These are phyloP conservation scores for Fragum sueziense DNA, from an alignment of 2,888 invertebrate species.

Conservation along the genomic window DNA sequence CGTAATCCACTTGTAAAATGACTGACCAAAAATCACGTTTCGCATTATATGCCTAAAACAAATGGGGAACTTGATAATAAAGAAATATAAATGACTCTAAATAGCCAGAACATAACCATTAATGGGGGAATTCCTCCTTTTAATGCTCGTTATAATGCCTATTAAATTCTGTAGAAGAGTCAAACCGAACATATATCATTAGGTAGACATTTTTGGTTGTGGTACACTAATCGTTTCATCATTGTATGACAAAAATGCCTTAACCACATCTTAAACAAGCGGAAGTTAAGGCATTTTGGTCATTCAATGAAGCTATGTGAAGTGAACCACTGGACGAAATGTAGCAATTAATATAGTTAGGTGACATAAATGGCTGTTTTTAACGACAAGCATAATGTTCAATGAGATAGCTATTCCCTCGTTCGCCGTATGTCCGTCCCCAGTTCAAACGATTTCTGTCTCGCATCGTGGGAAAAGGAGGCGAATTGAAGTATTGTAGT, in stretches of 20 bases:
- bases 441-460: background rate
- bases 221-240: background rate
- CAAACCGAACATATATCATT: slow-evolving; percentile 56
- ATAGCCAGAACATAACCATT: slow-evolving; percentile 60
- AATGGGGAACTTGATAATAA: slow-evolving; percentile 59
- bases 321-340: slow-evolving; percentile 8
- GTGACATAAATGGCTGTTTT: slow-evolving; percentile 28
- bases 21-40: slow-evolving; percentile 39
- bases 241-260: no score
- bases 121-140: slow-evolving; percentile 55
- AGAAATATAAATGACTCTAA: slow-evolving; percentile 63
- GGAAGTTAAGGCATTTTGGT: no score
- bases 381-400: slow-evolving; percentile 24
- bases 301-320: no score
- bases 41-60: slow-evolving; percentile 59
- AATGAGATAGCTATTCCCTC: slow-evolving; percentile 20
- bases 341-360: slow-evolving; percentile 16
- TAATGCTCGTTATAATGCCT: slow-evolving; percentile 59
- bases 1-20: slow-evolving; percentile 49
- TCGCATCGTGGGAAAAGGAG: no score
- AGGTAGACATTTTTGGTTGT: slow-evolving; percentile 43
- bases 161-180: slow-evolving; percentile 53
- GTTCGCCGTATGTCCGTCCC: background rate
- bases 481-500: no score
- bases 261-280: no score